Percentiles rank a stretch among this genome's conserved stretches.
Evolutionary conservation across 2,797 vertebrate genomes (phyloP).

Genomic region (Sebastes iracundus): DNA sequence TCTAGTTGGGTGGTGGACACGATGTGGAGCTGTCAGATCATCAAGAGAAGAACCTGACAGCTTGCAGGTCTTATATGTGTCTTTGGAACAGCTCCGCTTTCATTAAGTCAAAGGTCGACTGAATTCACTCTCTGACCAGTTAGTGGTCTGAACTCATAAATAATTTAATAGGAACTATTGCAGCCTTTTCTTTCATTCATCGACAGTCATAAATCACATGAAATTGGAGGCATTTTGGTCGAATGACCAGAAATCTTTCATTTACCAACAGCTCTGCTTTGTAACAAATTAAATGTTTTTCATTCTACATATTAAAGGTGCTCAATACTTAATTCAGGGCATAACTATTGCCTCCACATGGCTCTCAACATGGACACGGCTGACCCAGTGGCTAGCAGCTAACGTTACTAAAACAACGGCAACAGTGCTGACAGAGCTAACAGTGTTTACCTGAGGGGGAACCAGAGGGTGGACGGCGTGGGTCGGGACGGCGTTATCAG

Average conservation of each 20-base stretch:
- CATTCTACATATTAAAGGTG: background rate
- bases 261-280: background rate
- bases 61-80: conserved; percentile 11
- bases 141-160: conserved; percentile 14
- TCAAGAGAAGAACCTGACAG: conserved; percentile 18
- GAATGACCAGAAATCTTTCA: background rate
- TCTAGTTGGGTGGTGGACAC: background rate
- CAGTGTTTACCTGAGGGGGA: too few relatives aligned
- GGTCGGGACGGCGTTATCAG: background rate
- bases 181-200: conserved; percentile 2
- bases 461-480: too few relatives aligned
- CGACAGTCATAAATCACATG: background rate
- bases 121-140: background rate
- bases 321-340: background rate
- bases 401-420: too few relatives aligned
- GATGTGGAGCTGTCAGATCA: background rate
- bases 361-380: background rate
- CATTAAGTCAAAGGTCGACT: conserved; percentile 15
- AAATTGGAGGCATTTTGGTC: background rate
- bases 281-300: background rate
- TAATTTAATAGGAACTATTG: conserved; percentile 8
- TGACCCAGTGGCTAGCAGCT: too few relatives aligned
- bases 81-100: background rate
- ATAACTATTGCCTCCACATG: background rate
- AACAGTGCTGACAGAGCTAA: too few relatives aligned